Base-by-base conservation (phyloP, 2,113 vertebrate genomes). In the Aepyceros melampus region DNA sequence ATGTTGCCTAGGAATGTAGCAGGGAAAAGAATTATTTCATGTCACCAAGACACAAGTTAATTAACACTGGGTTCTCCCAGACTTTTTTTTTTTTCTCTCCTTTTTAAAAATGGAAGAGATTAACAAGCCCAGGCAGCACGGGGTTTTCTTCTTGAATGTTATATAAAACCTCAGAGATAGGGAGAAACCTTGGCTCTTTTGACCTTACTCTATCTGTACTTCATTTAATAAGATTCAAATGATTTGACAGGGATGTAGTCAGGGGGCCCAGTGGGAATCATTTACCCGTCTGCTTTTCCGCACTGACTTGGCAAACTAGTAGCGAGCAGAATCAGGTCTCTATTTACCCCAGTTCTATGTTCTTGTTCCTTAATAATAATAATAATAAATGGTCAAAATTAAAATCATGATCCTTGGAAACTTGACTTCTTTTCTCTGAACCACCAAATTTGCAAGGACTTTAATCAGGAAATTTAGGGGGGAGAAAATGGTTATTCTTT, bases 1-100 rank as follows among this genome's bases (percentile, higher is more conserved):
- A 98, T 98, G 98, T 97, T 97, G 97, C 93, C 98, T 96, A 95
- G 97, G 96, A 98, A 97, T 93, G 97, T 85, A 94, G 96, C 96
- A 55, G 91, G 88, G 96, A 95, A 81, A 97, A 97, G 95, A 96
- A 98, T 97, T 97, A 98, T 95, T 97, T 97, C 93, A 78, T 98
- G 98, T 98, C 98, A 98, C 97, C 95, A 89, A 98, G 98, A 98
- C 97, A 98, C 98, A 98, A 98, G 98, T 95, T 82, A 90, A 98
- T 98, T 98, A 97, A 98, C 94, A 98, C 29, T 56, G 78, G 94
- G 47, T 81, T 91, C 45, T 88, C 60, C 25, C 55, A 96, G 98
- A 92, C 97, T 96, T 92, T 97, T 82, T 92, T 97, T 60, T 78
- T 94, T 67, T 83, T 2, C 97, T 97, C 89, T 95, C 87, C 89